Conservation (phyloP, 1,140 invertebrate species). For the Hestina assimilis region DNA sequence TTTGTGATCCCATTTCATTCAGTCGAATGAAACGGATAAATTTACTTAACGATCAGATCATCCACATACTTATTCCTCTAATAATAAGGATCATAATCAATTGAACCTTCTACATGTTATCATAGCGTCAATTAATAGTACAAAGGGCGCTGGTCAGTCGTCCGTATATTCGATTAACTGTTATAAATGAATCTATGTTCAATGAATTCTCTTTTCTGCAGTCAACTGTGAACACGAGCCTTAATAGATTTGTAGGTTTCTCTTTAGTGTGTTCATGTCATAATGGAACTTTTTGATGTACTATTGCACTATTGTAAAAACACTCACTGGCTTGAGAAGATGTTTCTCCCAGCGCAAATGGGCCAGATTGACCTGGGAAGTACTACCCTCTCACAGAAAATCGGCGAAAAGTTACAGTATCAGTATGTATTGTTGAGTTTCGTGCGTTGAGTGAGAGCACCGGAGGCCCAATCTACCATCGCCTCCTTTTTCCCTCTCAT, state of each 20-base stretch:
- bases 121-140: conserved; percentile 16
- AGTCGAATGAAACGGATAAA: not conserved
- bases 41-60: not conserved
- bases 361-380: too few relatives aligned
- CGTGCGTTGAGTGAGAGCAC: too few relatives aligned
- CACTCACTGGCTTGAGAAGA: too few relatives aligned
- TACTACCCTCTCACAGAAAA: too few relatives aligned
- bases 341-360: too few relatives aligned
- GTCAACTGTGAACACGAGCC: conserved; percentile 20
- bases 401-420: too few relatives aligned
- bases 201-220: conserved; percentile 24
- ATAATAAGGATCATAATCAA: not conserved
- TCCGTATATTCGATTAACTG: conserved; percentile 32
- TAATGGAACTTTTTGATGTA: not conserved
- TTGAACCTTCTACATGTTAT: not conserved
- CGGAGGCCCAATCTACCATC: too few relatives aligned
- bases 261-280: not conserved
- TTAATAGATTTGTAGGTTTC: conserved; percentile 5
- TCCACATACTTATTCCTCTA: not conserved
- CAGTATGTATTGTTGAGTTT: too few relatives aligned
- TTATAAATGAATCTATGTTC: conserved; percentile 17
- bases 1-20: not conserved
- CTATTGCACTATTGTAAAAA: too few relatives aligned
- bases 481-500: too few relatives aligned
- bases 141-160: conserved; percentile 24